phyloP scores from a whole-genome alignment of 2,888 invertebrate species.

The Ferrisia virgata region DNA sequence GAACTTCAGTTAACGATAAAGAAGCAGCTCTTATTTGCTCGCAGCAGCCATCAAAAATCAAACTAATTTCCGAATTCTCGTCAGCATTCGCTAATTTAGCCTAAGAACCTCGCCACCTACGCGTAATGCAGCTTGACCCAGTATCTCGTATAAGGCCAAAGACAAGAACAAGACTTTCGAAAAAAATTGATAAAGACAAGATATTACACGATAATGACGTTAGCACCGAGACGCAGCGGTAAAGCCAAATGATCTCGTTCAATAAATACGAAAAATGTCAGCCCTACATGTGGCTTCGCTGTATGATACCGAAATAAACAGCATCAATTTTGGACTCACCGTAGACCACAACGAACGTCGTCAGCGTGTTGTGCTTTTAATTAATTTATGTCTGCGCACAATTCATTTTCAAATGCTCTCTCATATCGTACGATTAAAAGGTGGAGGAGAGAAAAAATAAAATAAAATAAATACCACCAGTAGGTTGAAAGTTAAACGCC shows the following conservation, averaged over 20 bases:
- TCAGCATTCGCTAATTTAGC: too few species aligned
- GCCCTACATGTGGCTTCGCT: constrained; percentile 3
- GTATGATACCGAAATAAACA: neutral
- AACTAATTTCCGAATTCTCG: neutral
- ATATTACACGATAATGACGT: neutral
- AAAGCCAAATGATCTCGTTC: neutral
- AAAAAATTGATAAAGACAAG: neutral
- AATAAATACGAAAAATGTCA: neutral
- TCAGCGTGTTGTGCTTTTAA: neutral
- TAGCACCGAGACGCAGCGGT: neutral
- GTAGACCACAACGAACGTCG: neutral
- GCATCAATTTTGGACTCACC: neutral
- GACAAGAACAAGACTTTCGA: neutral
- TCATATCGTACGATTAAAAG: neutral
- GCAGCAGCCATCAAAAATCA: neutral
- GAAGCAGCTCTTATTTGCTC: neutral
- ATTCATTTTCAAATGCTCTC: neutral
- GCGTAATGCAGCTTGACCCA: neutral
- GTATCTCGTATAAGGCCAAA: neutral
- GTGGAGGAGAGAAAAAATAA: neutral
- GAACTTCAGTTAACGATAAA: neutral
- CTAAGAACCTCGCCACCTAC: too few species aligned
- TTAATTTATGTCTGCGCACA: neutral
- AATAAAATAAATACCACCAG: neutral
- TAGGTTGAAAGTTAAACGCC: neutral